A percentile compares a stretch with the other conserved stretches of the same genome.
Conservation (phyloP, 2,888 invertebrate genomes). For the Acleris literana region DNA sequence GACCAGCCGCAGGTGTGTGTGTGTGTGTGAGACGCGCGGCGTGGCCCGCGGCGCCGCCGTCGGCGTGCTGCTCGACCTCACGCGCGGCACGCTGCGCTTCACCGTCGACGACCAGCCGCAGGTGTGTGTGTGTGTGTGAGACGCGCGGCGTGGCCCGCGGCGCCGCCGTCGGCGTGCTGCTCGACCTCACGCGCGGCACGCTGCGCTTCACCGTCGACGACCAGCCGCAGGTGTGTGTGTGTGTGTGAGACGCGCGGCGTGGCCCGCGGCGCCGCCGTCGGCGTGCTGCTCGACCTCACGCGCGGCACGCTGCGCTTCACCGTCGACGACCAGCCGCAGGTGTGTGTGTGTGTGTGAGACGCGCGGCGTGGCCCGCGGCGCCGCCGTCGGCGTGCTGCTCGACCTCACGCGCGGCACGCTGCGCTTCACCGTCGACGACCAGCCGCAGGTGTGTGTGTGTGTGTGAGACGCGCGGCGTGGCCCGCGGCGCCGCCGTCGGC, state of each 20-base stretch:
- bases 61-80: conserved; percentile 98
- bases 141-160: conserved; percentile 81
- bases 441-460: no score
- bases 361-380: conserved; percentile 88
- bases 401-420: no score
- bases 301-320: conserved; percentile 95
- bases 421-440: conserved; percentile 1
- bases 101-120: no score
- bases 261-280: conserved; percentile 91
- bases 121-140: conserved; percentile 95
- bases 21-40: conserved; percentile 71
- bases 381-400: no score
- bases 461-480: no score
- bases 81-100: conserved; percentile 94
- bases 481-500: conserved; percentile 74
- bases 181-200: conserved; percentile 85
- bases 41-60: conserved; percentile 87
- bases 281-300: conserved; percentile 95
- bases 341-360: conserved; percentile 88
- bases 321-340: conserved; percentile 96
- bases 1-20: conserved; percentile 90
- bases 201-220: conserved; percentile 89
- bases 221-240: background rate
- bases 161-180: conserved; percentile 94
- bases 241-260: conserved; percentile 80